phyloP scores from a whole-genome alignment of 2,113 vertebrate species.

The Panurus biarmicus region DNA sequence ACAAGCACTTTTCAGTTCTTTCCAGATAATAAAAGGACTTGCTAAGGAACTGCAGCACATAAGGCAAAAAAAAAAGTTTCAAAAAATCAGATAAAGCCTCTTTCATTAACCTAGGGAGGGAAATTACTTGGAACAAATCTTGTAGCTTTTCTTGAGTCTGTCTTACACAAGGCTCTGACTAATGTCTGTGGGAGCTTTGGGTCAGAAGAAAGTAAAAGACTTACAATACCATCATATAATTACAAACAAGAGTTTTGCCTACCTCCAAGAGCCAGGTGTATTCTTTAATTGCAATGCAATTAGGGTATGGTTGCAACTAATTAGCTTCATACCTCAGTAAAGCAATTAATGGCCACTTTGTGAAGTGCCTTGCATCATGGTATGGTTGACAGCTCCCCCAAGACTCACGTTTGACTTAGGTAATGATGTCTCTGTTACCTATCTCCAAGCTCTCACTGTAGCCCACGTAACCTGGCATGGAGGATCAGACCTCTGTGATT shows the following conservation, averaged over 20 bases:
- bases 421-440: constrained; percentile 40
- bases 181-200: background rate
- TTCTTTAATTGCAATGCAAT: constrained; percentile 53
- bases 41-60: background rate
- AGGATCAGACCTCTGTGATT: constrained; percentile 53
- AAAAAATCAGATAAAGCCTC: background rate
- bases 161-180: background rate
- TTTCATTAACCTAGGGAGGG: background rate
- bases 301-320: constrained; percentile 27
- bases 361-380: constrained; percentile 37
- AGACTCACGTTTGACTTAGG: background rate
- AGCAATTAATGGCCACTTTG: constrained; percentile 33
- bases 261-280: constrained; percentile 46
- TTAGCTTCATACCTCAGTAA: constrained; percentile 8
- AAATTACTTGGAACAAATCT: background rate
- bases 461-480: background rate
- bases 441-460: background rate
- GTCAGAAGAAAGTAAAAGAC: background rate
- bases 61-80: background rate
- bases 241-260: background rate
- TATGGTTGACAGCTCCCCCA: background rate
- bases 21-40: background rate
- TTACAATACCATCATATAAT: background rate
- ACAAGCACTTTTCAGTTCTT: background rate
- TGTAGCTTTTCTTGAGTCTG: background rate